These are phyloP conservation scores for Eulemur rufifrons DNA, from an alignment of 2,113 vertebrate genomes.

Conservation along the genomic window DNA sequence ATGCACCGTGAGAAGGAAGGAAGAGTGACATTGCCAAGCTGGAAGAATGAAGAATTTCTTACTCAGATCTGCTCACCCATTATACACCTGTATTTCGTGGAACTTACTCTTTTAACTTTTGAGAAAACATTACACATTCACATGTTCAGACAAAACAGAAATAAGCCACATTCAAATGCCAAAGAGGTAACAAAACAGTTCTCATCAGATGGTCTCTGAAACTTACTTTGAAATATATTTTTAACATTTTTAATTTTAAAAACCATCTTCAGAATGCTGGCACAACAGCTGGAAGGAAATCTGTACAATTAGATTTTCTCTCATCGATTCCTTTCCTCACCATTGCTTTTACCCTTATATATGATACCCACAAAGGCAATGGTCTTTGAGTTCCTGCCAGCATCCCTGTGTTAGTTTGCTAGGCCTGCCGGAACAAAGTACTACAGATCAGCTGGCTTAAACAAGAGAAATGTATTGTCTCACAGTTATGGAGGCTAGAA, in stretches of 20 bases:
- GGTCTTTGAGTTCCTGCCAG: not conserved
- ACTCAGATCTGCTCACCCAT: not conserved
- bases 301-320: not conserved
- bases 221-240: not conserved
- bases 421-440: not conserved
- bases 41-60: not conserved
- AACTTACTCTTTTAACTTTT: not conserved
- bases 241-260: not conserved
- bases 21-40: not conserved
- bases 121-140: not conserved
- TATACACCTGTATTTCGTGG: not conserved
- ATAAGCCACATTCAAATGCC: not conserved
- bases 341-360: not conserved
- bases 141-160: not conserved
- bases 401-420: not conserved
- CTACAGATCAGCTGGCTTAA: not conserved
- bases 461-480: not conserved
- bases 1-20: not conserved
- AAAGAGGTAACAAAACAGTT: not conserved
- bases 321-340: not conserved
- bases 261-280: not conserved
- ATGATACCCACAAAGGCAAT: not conserved
- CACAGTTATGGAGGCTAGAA: not conserved
- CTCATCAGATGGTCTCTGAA: not conserved
- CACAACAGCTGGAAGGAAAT: not conserved